Evolutionary conservation across 92 coral and sea anemone species (phyloP).

Genomic region (Bergia sp.): DNA sequence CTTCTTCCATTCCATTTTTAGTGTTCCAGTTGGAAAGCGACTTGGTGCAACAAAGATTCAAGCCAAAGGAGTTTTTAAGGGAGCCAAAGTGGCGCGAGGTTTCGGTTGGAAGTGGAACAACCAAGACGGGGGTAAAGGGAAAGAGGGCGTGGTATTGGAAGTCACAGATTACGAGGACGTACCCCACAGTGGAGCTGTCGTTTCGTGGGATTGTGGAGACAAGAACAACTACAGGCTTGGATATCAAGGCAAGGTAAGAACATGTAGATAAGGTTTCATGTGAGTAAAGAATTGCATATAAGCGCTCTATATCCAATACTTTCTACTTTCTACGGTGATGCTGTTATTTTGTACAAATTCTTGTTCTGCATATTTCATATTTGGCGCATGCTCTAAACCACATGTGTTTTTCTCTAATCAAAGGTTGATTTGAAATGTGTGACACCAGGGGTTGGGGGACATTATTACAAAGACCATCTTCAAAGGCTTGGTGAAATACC

Average conservation of each 20-base stretch:
- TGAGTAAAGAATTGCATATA: neutral
- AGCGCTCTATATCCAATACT: too few species aligned
- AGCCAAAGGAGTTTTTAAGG: constrained; percentile 63
- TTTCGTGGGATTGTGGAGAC: constrained; percentile 57
- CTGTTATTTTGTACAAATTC: too few species aligned
- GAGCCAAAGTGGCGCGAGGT: constrained; percentile 72
- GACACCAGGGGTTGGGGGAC: too few species aligned
- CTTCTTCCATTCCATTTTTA: neutral
- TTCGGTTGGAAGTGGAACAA: constrained; percentile 63
- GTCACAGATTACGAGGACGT: constrained; percentile 45
- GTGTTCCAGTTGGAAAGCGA: constrained; percentile 64
- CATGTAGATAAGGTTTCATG: neutral
- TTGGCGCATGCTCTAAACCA: too few species aligned
- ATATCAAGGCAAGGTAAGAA: constrained; percentile 61
- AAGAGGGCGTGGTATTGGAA: constrained; percentile 60
- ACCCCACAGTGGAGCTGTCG: constrained; percentile 51
- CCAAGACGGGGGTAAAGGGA: constrained; percentile 60
- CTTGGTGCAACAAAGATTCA: constrained; percentile 61
- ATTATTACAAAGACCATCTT: constrained; percentile 64
- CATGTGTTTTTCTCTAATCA: too few species aligned
- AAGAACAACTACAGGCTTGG: constrained; percentile 66
- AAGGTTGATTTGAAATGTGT: too few species aligned
- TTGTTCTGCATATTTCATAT: too few species aligned
- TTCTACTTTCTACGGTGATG: too few species aligned
- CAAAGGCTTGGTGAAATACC: constrained; percentile 34